Percentiles rank a stretch among this genome's conserved stretches.
These are phyloP conservation scores for Ammodytes marinus DNA, from an alignment of 2,113 vertebrate species.

Conservation along the genomic window DNA sequence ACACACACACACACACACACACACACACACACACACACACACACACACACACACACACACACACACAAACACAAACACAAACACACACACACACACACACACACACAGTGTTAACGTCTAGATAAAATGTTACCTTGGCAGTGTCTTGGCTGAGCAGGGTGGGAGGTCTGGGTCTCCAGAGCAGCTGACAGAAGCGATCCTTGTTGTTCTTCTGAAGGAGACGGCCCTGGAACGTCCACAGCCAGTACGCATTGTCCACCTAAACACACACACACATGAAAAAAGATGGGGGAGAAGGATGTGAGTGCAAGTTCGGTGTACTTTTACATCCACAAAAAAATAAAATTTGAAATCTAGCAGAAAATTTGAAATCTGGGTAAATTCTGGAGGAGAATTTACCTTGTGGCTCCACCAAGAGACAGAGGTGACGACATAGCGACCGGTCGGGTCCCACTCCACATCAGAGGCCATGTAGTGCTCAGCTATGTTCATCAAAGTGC, in stretches of 20 bases:
- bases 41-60: too few relatives aligned
- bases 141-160: conserved; percentile 90
- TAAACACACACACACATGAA: conserved; percentile 54
- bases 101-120: too few relatives aligned
- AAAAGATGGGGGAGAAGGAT: neutral
- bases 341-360: neutral
- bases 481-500: conserved; percentile 98
- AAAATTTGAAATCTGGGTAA: neutral
- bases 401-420: conserved; percentile 99
- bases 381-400: conserved; percentile 70
- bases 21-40: too few relatives aligned
- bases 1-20: too few relatives aligned
- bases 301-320: neutral
- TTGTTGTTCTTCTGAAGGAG: conserved; percentile 98
- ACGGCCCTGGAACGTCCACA: conserved; percentile 99
- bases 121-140: conserved; percentile 87
- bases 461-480: conserved; percentile 99
- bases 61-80: too few relatives aligned
- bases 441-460: conserved; percentile 98
- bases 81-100: too few relatives aligned
- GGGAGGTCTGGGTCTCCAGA: conserved; percentile 95
- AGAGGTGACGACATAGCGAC: conserved; percentile 95
- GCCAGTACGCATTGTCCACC: conserved; percentile 99
- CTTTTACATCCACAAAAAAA: neutral
- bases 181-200: conserved; percentile 97